Conservation (phyloP, 2,888 invertebrate species). For the Melanophora roralis region DNA sequence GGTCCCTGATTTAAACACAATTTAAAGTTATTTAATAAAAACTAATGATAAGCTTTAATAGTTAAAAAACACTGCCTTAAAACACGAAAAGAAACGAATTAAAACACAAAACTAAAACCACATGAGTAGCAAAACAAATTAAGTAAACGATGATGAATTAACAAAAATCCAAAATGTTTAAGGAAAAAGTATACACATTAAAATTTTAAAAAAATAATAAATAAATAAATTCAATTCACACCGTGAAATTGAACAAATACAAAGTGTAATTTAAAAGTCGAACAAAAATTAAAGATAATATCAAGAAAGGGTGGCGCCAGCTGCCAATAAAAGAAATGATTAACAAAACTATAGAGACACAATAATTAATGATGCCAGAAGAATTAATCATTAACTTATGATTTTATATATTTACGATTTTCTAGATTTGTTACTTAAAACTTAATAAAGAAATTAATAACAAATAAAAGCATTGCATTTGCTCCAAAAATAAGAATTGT, state of each 20-base stretch:
- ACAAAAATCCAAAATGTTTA: slow-evolving; percentile 22
- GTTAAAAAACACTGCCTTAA: background rate
- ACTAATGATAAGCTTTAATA: background rate
- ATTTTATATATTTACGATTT: background rate
- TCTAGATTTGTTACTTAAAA: background rate
- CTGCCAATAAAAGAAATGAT: slow-evolving; percentile 38
- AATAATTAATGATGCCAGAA: slow-evolving; percentile 71
- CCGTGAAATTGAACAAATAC: slow-evolving; percentile 68
- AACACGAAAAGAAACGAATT: background rate
- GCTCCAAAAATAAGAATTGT: background rate
- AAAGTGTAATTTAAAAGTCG: slow-evolving; percentile 33
- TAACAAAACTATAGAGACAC: slow-evolving; percentile 39
- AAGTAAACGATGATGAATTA: slow-evolving; percentile 61
- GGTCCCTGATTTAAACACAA: slow-evolving; percentile 40
- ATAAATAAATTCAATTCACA: slow-evolving; percentile 64
- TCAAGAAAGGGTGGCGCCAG: slow-evolving; percentile 59
- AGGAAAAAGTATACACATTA: slow-evolving; percentile 40
- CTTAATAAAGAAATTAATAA: slow-evolving; percentile 15
- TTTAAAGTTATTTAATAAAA: slow-evolving; percentile 31
- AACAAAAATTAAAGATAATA: background rate
- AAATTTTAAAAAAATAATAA: slow-evolving; percentile 38
- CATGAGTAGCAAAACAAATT: slow-evolving; percentile 67
- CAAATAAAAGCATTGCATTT: slow-evolving; percentile 15
- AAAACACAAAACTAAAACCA: slow-evolving; percentile 42
- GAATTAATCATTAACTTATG: slow-evolving; percentile 64